These are phyloP conservation scores for Epirrhoe alternata DNA, from an alignment of 2,888 invertebrate species.

Conservation along the genomic window DNA sequence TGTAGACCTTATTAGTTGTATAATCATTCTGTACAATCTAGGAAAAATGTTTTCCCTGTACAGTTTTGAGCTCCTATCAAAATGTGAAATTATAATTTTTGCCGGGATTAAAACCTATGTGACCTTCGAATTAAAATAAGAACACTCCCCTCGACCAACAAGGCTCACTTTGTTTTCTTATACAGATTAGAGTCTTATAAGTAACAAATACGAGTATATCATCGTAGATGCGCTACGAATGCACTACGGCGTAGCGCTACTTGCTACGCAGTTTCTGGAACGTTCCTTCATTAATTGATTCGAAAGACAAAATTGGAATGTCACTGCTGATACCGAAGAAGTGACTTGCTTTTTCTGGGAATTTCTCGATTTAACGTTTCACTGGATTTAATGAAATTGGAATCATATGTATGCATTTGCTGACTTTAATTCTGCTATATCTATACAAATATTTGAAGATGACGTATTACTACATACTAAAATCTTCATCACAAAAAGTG, in stretches of 20 bases:
- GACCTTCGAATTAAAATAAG: too few species aligned
- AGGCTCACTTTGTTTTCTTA: neutral
- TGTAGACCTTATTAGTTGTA: too few species aligned
- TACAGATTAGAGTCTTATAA: neutral
- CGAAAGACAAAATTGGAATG: constrained; percentile 71
- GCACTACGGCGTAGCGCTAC: neutral
- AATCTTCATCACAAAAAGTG: too few species aligned
- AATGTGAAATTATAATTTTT: too few species aligned
- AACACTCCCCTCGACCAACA: too few species aligned
- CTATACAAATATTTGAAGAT: neutral
- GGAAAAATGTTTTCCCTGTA: too few species aligned
- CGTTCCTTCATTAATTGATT: constrained; percentile 72
- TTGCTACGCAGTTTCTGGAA: constrained; percentile 47
- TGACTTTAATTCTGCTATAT: neutral
- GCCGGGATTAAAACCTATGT: too few species aligned
- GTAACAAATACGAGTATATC: neutral
- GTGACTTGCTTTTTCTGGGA: constrained; percentile 45
- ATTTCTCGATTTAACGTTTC: constrained; percentile 51
- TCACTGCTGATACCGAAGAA: constrained; percentile 53
- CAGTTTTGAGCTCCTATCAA: too few species aligned
- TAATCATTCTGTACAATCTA: too few species aligned
- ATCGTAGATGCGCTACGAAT: neutral
- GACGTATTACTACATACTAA: too few species aligned
- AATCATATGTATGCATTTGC: constrained; percentile 1
- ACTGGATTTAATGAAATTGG: constrained; percentile 21